Evolutionary conservation across 2,888 invertebrate genomes (phyloP).

Genomic region (Clusia tigrina): DNA sequence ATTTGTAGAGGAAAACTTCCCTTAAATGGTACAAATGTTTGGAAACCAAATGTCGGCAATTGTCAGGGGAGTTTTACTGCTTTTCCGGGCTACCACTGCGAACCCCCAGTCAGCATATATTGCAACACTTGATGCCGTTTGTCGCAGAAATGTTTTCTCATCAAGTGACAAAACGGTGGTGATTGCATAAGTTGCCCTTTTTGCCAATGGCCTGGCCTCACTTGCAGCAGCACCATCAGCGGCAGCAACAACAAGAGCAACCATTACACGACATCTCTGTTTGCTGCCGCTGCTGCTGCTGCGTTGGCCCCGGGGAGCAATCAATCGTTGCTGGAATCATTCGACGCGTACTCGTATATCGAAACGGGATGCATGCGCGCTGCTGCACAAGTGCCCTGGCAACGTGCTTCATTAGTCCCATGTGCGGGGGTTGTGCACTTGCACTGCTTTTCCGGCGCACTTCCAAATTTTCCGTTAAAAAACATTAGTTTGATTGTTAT

Average conservation of each 20-base stretch:
- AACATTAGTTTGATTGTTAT: conserved; percentile 45
- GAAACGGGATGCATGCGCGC: not conserved
- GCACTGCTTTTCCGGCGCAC: conserved; percentile 16
- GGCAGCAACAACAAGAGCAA: not conserved
- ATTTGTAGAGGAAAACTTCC: not conserved
- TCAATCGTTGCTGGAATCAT: conserved; percentile 51
- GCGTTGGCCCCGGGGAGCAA: conserved; percentile 59
- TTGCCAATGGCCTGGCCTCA: too few species aligned
- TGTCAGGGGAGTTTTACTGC: conserved; percentile 18
- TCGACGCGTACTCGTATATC: too few species aligned
- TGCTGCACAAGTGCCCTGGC: conserved; percentile 17
- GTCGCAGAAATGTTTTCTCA: not conserved
- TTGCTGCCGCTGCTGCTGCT: too few species aligned
- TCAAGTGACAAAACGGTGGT: conserved; percentile 26
- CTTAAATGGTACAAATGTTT: not conserved
- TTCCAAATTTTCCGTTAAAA: conserved; percentile 25
- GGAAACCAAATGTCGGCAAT: conserved; percentile 3
- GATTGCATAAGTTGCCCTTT: conserved; percentile 41
- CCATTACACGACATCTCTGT: conserved; percentile 16
- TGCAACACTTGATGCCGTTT: conserved; percentile 20
- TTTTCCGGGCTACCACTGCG: too few species aligned
- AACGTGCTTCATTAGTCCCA: conserved; percentile 47
- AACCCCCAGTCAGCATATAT: not conserved
- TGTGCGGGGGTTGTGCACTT: conserved; percentile 17
- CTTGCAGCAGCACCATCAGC: conserved; percentile 20